phyloP scores from a whole-genome alignment of 2,888 invertebrate species.

The Calameuta filiformis region DNA sequence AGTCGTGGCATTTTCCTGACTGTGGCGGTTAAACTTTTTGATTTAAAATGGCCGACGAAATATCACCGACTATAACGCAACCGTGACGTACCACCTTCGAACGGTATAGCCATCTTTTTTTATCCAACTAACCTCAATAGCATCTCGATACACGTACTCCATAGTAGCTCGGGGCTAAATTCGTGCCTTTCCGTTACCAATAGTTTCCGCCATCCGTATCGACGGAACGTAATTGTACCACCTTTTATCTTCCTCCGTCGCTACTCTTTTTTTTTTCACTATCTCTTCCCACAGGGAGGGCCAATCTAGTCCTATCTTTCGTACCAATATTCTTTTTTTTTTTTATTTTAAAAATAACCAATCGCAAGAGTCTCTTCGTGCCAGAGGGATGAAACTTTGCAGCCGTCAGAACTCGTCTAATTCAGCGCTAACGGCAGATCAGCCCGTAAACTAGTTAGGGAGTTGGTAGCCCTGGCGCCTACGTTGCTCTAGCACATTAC shows the following conservation, averaged over 20 bases:
- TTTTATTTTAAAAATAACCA: constrained; percentile 18
- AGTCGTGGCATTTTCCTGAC: constrained; percentile 9
- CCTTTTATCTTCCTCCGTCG: constrained; percentile 4
- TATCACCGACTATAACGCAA: background rate
- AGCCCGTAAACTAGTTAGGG: constrained; percentile 19
- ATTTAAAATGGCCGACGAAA: constrained; percentile 22
- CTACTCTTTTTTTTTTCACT: background rate
- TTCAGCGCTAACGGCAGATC: constrained; percentile 1
- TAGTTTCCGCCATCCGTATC: constrained; percentile 16
- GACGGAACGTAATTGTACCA: constrained; percentile 15
- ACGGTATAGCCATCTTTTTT: background rate
- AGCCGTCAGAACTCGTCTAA: constrained; percentile 1
- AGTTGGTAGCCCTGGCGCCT: constrained; percentile 7
- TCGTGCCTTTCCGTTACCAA: background rate
- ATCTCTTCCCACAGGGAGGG: background rate
- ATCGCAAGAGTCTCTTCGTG: constrained; percentile 1
- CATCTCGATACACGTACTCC: background rate
- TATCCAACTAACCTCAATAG: background rate
- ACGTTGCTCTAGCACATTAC: constrained; percentile 20
- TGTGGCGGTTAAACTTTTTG: constrained; percentile 19
- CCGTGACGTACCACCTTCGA: background rate
- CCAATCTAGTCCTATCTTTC: background rate
- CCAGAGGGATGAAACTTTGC: background rate
- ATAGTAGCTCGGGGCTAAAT: background rate
- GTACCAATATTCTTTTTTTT: background rate